A percentile compares a stretch with the other conserved stretches of the same genome.
These are phyloP conservation scores for Etia nguti DNA, from an alignment of 2,113 vertebrate species.

Conservation along the genomic window DNA sequence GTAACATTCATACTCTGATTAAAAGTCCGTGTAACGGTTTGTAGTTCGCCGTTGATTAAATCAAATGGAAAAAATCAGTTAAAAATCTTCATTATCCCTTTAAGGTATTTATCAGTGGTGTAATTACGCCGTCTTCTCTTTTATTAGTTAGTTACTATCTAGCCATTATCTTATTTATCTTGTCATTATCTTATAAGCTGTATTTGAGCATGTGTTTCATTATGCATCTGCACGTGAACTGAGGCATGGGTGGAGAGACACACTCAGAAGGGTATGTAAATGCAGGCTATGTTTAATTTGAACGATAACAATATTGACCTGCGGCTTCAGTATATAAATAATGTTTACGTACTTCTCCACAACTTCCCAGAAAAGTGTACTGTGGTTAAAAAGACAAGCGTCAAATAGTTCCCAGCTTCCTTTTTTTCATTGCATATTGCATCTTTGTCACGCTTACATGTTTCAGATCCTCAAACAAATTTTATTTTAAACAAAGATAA, in stretches of 20 bases:
- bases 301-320: neutral
- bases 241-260: accelerated
- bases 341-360: neutral
- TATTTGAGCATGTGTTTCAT: neutral
- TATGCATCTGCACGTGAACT: neutral
- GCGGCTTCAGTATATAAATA: neutral
- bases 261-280: neutral
- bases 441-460: neutral
- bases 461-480: neutral
- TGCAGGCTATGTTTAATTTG: neutral
- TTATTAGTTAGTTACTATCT: neutral
- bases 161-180: neutral
- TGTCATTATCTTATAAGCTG: neutral
- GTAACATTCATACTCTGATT: neutral
- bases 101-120: neutral
- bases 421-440: neutral
- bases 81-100: neutral
- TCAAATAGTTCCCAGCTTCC: neutral
- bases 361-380: neutral
- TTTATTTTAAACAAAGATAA: neutral
- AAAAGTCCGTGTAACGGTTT: accelerated
- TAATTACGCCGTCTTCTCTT: neutral
- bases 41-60: neutral
- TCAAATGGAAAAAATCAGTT: neutral
- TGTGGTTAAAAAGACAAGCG: neutral